Base-by-base conservation (phyloP, 1,140 invertebrate genomes). In the Homarus americanus region DNA sequence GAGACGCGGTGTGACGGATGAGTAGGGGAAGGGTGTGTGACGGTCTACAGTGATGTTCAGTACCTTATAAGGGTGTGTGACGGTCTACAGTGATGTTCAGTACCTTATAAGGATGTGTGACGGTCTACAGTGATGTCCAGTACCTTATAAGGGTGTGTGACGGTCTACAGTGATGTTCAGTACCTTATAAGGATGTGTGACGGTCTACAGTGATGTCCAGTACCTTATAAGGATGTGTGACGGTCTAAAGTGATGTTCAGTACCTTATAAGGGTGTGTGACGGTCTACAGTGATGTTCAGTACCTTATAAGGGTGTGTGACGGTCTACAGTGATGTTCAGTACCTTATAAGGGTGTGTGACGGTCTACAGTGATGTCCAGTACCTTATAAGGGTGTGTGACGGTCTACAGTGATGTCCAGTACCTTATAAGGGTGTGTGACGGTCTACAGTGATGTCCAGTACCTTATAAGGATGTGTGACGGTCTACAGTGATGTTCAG, bases 1-100 rank as follows among this genome's bases (percentile, higher is more conserved):
- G 78, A 17, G 5, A 24, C 40, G n/a, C 7, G 78, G 3, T 32
- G 78, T 40, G 78, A 80, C 7, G 41, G 44, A 80, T 49, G 76
- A 17, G n/a, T 69, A 69, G 58, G 49, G 79, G 76, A 40, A 36
- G 76, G n/a, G 63, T 69, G 63, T 69, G 28, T 7, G 63, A 69
- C 32, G 63, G n/a, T 28, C 63, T 32, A 69, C 63, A 32, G 17
- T 15, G 44, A 49, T 15, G 15, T 24, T 20, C 53, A 20, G n/a
- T 12, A 1, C 66, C n/a, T 12, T 10, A 9, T 10, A 20, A 78
- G 36, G 17, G 38, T 0, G 38, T 58, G 17, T 58, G 15, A 15
- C 24, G 53, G 17, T 24, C 24, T 58, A 58, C 24, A 24, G 53
- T 58, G 53, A 58, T 58, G 53, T 4, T 24, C 17, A 58, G 53